These are phyloP conservation scores for Pseudopleuronectes americanus DNA, from an alignment of 2,797 vertebrate genomes.

Conservation along the genomic window DNA sequence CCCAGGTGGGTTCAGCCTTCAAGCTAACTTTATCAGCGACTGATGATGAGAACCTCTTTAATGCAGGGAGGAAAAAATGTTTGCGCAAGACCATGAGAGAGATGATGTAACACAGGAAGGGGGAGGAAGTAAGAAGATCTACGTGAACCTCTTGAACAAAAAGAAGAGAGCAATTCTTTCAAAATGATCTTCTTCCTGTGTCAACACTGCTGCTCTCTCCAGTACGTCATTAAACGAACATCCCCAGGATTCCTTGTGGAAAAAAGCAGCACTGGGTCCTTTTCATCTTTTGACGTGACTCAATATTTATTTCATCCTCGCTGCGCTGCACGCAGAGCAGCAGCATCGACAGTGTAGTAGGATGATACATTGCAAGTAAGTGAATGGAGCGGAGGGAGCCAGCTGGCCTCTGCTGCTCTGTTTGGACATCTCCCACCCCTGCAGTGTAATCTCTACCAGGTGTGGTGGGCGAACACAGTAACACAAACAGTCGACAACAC, in stretches of 20 bases:
- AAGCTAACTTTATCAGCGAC: neutral
- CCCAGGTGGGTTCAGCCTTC: too few relatives aligned
- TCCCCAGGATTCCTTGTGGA: neutral
- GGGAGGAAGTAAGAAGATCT: neutral
- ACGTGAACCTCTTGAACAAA: neutral
- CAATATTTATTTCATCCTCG: slow-evolving; percentile 24
- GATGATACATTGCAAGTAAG: slow-evolving; percentile 33
- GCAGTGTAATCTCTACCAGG: slow-evolving; percentile 61
- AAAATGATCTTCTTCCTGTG: neutral
- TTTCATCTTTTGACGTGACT: slow-evolving; percentile 42
- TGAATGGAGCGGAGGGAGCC: slow-evolving; percentile 18
- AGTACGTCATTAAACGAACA: slow-evolving; percentile 12
- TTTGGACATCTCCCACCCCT: slow-evolving; percentile 46
- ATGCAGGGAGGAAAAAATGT: neutral
- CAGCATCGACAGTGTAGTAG: slow-evolving; percentile 1
- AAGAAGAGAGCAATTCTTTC: neutral
- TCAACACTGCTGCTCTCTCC: neutral
- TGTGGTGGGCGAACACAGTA: slow-evolving; percentile 23
- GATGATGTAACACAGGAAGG: neutral
- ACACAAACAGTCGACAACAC: slow-evolving; percentile 28
- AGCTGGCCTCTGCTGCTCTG: slow-evolving; percentile 40
- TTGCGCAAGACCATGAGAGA: neutral
- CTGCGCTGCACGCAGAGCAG: slow-evolving; percentile 21
- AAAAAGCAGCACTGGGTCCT: slow-evolving; percentile 17
- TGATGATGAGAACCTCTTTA: neutral